Percentiles rank a stretch among this genome's conserved stretches.
Conservation (phyloP, 1,140 invertebrate genomes). For the Coboldia fuscipes region DNA sequence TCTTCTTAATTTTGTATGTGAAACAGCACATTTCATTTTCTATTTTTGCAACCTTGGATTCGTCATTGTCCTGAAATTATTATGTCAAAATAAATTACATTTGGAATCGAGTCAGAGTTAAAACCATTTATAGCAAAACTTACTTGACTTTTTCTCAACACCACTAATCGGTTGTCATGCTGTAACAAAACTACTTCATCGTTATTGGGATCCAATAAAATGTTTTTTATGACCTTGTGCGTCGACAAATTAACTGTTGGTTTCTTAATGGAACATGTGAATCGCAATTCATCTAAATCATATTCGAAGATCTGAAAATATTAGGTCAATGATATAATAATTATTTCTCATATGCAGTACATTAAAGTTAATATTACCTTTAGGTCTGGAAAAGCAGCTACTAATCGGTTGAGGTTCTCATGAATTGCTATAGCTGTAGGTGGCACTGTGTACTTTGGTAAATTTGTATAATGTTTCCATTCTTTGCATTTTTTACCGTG, state of each 20-base stretch:
- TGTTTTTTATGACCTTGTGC: constrained; percentile 22
- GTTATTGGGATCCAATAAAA: constrained; percentile 31
- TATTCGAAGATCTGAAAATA: constrained; percentile 43
- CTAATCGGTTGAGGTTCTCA: constrained; percentile 25
- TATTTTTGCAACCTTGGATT: not conserved
- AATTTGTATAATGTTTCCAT: constrained; percentile 25
- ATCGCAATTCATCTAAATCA: constrained; percentile 28
- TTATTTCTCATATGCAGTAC: constrained; percentile 1
- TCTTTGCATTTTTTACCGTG: constrained; percentile 19
- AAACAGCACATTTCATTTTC: no score
- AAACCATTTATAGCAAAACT: no score
- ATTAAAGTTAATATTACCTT: constrained; percentile 31
- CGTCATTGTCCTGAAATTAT: not conserved
- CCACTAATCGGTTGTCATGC: constrained; percentile 34
- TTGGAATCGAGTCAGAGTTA: no score
- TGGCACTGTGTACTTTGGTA: constrained; percentile 40
- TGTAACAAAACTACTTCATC: constrained; percentile 36
- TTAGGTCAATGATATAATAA: constrained; percentile 5
- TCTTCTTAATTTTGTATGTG: no score
- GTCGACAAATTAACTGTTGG: constrained; percentile 6
- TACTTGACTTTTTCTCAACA: constrained; percentile 21
- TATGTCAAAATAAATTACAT: no score
- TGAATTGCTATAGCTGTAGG: constrained; percentile 43
- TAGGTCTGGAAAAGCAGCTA: constrained; percentile 48
- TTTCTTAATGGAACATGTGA: constrained; percentile 33